Percentiles rank a stretch among this genome's conserved stretches.
These are phyloP conservation scores for Hoplias malabaricus DNA, from an alignment of 2,113 vertebrate genomes.

Conservation along the genomic window DNA sequence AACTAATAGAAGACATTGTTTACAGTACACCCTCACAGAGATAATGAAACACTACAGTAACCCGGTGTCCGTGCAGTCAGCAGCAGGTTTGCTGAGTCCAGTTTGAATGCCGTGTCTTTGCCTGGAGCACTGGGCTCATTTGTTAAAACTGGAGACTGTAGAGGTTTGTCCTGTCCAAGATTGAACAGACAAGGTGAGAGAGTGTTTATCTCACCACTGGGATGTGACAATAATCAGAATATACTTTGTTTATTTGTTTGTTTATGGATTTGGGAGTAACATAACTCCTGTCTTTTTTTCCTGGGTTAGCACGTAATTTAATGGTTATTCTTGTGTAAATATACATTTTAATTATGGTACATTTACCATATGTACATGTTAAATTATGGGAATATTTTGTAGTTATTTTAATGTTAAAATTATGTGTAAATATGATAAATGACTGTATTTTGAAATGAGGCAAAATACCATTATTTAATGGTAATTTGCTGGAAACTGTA, in stretches of 20 bases:
- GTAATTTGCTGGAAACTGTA: too few relatives aligned
- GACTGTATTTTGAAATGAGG: too few relatives aligned
- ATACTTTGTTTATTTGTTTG: neutral
- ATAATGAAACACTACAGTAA: too few relatives aligned
- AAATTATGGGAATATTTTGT: too few relatives aligned
- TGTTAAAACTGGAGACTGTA: neutral
- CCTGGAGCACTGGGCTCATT: neutral
- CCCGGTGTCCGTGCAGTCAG: neutral
- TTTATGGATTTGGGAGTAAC: neutral
- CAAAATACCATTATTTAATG: too few relatives aligned
- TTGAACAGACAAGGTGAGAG: constrained; percentile 30
- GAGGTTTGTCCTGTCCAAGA: constrained; percentile 6
- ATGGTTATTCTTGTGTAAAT: too few relatives aligned
- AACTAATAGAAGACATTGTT: too few relatives aligned
- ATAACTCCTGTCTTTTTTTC: neutral
- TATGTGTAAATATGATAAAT: too few relatives aligned
- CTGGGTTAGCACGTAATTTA: neutral
- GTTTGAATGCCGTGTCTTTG: neutral
- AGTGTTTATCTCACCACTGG: neutral
- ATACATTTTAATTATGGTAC: too few relatives aligned
- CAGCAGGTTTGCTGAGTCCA: neutral
- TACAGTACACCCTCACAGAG: too few relatives aligned
- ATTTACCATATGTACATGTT: too few relatives aligned
- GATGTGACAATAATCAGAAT: neutral
- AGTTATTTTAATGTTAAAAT: too few relatives aligned